Base-by-base conservation (phyloP, 2,888 invertebrate genomes). In the Cyclophora albipunctata region DNA sequence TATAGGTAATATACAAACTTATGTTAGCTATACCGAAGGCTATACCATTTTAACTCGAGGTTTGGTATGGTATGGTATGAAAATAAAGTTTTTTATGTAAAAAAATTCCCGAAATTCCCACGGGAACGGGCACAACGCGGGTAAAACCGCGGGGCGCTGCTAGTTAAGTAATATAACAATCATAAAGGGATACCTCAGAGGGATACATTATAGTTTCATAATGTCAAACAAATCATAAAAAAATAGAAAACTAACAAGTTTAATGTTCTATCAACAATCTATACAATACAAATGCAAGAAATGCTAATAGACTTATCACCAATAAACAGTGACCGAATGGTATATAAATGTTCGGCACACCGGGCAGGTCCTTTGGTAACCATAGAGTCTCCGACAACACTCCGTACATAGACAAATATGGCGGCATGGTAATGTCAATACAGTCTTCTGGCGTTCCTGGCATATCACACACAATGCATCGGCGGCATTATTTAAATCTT, bases 341-440 rank as follows among this genome's bases (percentile, higher is more conserved):
- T 89, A 88, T 59, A 91, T 89, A 66, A 85, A 84, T 62, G 86
- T 87, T 65, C 91, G 81, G 61, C 90, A 90, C 54, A 90, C 84
- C 4, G 90, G 90, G 58, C 90, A 90, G 53, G 82, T 88, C 34
- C 85, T 78, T 67, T 85, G 89, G 64, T 84, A 88, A 34, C 80
- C 78, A 73, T 84, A 84, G 3, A 90, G 66, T n/a, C 81, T 72
- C 56, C 78, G 65, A 55, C 83, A 87, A 59, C 91, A 91, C 58
- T 89, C 89, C 37, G 73, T 73, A 62, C 91, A 91, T 41, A 90
- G 69, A 59, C 91, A 91, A 33, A 91, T 79, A 76, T 91, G 91
- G 20, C 88, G 80, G 60, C 91, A 91, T 0, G 91, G 91, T 49
- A 91, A 64, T 44, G 90, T 83, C 42, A 91, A 68, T 7, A 91